Evolutionary conservation across 2,888 invertebrate species (phyloP), one percentile per base, ranked within the genome.

Genomic region (Sminthurinus aureus): DNA sequence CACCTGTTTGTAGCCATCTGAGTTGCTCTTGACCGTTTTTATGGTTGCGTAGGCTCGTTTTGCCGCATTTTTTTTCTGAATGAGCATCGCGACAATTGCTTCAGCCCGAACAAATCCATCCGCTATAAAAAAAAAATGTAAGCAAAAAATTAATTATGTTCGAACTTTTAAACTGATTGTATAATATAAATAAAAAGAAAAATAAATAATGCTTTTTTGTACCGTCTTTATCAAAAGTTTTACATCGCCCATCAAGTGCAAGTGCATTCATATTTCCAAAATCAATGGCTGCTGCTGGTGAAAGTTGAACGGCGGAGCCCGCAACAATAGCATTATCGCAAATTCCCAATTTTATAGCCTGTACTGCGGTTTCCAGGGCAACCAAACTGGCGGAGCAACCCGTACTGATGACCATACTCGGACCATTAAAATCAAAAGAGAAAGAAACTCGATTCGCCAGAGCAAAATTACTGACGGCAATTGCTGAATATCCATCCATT

Each of bases 1-100:
- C n/a, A n/a, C n/a, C n/a, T n/a, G n/a, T n/a, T 98, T 98, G 91
- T 92, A 91, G 71, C 98, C 99, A 91, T 99, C 98, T 0, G 95
- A 96, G 91, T 98, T 99, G 78, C 94, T 94, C 90, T 95, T 96
- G 58, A 96, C 94, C 98, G 92, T n/a, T n/a, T n/a, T n/a, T 85
- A 98, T 92, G 0, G 95, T 94, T 24, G 96, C 95, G 91, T 98
- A 98, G 8, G 95, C 93, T 87, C 98, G 92, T 84, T 93, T 93
- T 6, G 97, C 96, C 76, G 91, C 92, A 85, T 91, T 93, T 11
- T 94, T 93, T 88, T 94, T 94, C 92, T 98, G 98, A 87, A 98
- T 91, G 89, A 94, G 93, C 79, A 97, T 92, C 0, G 93, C 94
- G 12, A 95, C 95, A 52, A 94, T 94, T 0, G 96, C 96, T 91